phyloP scores from a whole-genome alignment of 2,797 vertebrate genomes.

The Gymnothorax reevesii region DNA sequence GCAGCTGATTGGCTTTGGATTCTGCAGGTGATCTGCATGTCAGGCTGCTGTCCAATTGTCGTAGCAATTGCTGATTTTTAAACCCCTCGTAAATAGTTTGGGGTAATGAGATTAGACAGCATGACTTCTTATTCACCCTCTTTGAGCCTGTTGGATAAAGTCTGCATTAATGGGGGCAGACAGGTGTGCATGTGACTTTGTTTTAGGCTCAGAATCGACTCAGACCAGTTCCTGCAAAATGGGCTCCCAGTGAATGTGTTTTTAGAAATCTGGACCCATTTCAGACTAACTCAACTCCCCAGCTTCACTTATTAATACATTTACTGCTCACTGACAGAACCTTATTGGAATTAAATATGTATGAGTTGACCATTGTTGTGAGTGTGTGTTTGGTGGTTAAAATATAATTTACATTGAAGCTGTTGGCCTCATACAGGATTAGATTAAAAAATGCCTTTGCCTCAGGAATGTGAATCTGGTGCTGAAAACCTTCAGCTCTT shows the following conservation, averaged over 20 bases:
- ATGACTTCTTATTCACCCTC: slow-evolving; percentile 53
- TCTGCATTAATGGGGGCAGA: neutral
- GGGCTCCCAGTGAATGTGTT: neutral
- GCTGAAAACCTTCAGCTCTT: neutral
- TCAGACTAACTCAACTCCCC: neutral
- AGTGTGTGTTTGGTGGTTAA: neutral
- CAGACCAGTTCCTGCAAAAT: neutral
- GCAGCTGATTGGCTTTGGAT: slow-evolving; percentile 10
- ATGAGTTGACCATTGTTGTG: neutral
- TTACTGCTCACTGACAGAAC: neutral
- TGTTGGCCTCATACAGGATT: neutral
- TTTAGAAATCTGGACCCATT: neutral
- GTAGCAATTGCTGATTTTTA: slow-evolving; percentile 40
- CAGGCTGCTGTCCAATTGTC: slow-evolving; percentile 47
- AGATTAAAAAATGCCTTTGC: neutral
- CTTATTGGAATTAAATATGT: neutral
- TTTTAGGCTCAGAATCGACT: neutral
- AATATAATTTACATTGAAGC: neutral
- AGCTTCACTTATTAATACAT: neutral
- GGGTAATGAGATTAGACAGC: slow-evolving; percentile 62
- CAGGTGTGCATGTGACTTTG: neutral
- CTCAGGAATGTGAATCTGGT: neutral
- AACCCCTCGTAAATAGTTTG: slow-evolving; percentile 55
- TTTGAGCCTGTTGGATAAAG: neutral
- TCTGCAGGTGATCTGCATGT: slow-evolving; percentile 10